Evolutionary conservation across 2,888 invertebrate species (phyloP).

Genomic region (Morpho helenor): DNA sequence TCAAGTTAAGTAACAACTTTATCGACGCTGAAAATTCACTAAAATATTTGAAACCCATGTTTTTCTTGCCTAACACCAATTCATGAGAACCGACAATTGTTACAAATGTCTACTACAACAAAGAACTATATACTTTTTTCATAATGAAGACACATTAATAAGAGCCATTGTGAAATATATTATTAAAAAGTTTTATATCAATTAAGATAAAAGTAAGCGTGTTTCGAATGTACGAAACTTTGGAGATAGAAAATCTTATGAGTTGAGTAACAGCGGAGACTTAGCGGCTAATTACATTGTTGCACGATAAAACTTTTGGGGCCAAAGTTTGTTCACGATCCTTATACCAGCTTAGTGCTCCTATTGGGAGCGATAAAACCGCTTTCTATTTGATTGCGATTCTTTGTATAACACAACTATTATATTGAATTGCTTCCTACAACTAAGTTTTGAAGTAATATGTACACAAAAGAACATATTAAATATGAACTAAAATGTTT

Average conservation of each 20-base stretch:
- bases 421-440: conserved; percentile 5
- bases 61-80: too few species aligned
- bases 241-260: conserved; percentile 49
- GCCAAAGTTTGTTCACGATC: conserved; percentile 67
- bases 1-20: too few species aligned
- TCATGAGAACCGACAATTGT: too few species aligned
- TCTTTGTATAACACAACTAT: conserved; percentile 14
- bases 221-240: conserved; percentile 7
- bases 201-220: background rate
- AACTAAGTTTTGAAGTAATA: conserved; percentile 3
- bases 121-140: too few species aligned
- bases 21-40: too few species aligned
- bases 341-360: conserved; percentile 22
- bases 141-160: too few species aligned
- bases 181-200: too few species aligned
- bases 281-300: conserved; percentile 72
- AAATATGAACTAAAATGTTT: too few species aligned
- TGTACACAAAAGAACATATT: background rate
- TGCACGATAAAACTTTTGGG: conserved; percentile 73
- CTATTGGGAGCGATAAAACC: conserved; percentile 23
- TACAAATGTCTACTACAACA: too few species aligned
- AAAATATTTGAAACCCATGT: too few species aligned
- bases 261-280: conserved; percentile 56
- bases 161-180: too few species aligned
- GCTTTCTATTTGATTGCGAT: conserved; percentile 22